These are phyloP conservation scores for Arion vulgaris DNA, from an alignment of 1,140 invertebrate species.

Conservation along the genomic window DNA sequence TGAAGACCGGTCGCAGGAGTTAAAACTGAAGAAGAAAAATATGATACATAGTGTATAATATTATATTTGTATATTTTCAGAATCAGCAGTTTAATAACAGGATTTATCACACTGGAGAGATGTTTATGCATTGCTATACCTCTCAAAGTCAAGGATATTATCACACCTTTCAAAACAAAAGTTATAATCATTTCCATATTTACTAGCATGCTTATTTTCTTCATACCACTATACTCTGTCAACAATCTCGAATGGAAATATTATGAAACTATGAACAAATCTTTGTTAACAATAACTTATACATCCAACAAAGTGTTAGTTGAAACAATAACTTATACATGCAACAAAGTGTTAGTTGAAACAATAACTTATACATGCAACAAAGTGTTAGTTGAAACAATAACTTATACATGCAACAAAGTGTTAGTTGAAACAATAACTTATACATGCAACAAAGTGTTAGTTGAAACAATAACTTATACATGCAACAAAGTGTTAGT, in stretches of 20 bases:
- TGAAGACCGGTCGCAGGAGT: no score
- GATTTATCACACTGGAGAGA: slow-evolving; percentile 4
- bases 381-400: no score
- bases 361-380: no score
- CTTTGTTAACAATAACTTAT: background rate
- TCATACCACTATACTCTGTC: background rate
- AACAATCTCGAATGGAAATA: background rate
- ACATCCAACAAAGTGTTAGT: background rate
- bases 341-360: no score
- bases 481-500: no score
- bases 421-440: no score
- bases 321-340: background rate
- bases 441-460: no score
- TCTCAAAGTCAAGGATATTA: background rate
- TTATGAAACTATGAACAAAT: background rate
- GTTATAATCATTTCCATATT: background rate
- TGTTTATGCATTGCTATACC: background rate
- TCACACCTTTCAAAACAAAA: background rate
- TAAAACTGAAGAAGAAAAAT: no score
- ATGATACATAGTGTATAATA: no score
- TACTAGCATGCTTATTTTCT: background rate
- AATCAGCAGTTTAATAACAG: background rate
- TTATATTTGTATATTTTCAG: background rate
- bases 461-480: no score
- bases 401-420: no score